Conservation (phyloP, 2,797 vertebrate species). For the Martes flavigula region DNA sequence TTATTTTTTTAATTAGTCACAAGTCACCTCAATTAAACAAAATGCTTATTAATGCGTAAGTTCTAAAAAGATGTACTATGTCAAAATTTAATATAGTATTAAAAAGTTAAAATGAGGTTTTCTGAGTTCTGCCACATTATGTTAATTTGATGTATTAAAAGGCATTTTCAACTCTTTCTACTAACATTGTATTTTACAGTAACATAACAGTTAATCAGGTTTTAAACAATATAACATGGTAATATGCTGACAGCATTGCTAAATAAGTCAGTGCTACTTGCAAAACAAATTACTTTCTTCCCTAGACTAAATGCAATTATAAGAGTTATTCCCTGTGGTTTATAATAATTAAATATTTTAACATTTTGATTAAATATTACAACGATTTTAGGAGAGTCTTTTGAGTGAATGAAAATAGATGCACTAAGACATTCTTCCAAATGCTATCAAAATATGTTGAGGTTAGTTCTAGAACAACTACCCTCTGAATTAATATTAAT, state of each 20-base stretch:
- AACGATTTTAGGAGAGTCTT: slow-evolving; percentile 78
- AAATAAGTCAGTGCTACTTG: slow-evolving; percentile 76
- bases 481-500: slow-evolving; percentile 69
- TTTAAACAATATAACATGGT: slow-evolving; percentile 80
- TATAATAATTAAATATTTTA: slow-evolving; percentile 86
- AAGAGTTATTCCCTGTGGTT: slow-evolving; percentile 77
- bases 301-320: slow-evolving; percentile 81
- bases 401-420: slow-evolving; percentile 68
- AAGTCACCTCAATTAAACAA: slow-evolving; percentile 19
- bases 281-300: slow-evolving; percentile 82
- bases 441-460: slow-evolving; percentile 69
- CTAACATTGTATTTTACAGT: slow-evolving; percentile 56
- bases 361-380: slow-evolving; percentile 86
- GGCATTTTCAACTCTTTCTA: slow-evolving; percentile 74
- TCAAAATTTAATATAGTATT: slow-evolving; percentile 32
- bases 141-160: slow-evolving; percentile 79
- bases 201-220: slow-evolving; percentile 78
- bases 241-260: slow-evolving; percentile 73
- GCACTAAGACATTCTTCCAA: slow-evolving; percentile 62
- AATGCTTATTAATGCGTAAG: not conserved
- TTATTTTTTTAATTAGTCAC: not conserved
- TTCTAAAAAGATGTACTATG: slow-evolving; percentile 22
- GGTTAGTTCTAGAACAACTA: slow-evolving; percentile 67
- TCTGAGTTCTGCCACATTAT: slow-evolving; percentile 62
- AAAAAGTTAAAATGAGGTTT: slow-evolving; percentile 48